Evolutionary conservation across 2,797 vertebrate species (phyloP), one percentile per base, ranked within the genome.

Genomic region (Protonibea diacanthus): DNA sequence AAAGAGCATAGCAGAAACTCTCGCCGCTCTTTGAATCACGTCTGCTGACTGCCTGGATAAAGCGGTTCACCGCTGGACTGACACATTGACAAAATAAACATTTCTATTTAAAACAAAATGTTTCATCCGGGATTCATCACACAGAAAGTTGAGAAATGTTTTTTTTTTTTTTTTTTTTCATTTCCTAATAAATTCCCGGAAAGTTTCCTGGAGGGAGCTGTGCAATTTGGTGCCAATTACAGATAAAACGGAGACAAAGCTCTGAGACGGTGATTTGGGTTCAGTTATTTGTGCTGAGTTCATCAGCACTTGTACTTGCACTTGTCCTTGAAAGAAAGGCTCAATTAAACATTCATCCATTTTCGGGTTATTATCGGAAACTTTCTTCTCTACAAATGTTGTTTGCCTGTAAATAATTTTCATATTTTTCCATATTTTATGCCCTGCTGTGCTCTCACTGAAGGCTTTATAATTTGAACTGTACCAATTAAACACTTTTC

Each of bases 1-100:
- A 69, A 75, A 78, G 21, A 55, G 55, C 70, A 52, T 15, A 15
- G 15, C 40, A 29, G 23, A 64, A 73, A 57, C 56, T 47, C 38
- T 20, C 13, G 5, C 42, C 25, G 56, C 57, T 47, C 64, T 73
- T 52, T 72, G 74, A 76, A 62, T 62, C 27, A 29, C 5, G n/a
- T 71, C 60, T 27, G 13, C n/a, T 13, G 66, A 57, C 58, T 73
- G 9, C 55, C 42, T 10, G 4, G 56, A 67, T 27, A 15, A 23
- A 55, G 52, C 12, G 5, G 18, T 11, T 10, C 25, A 21, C 29
- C 53, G 49, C n/a, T 0, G 15, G 47, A 59, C 47, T 38, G 55
- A 38, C 33, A 65, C 14, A 3, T 29, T 29, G 53, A 38, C 2
- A 15, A 49, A 51, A 33, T 10, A 60, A 59, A 42, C 7, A 29